Conservation (phyloP, 2,888 invertebrate genomes). For the Polylopha cassiicola region DNA sequence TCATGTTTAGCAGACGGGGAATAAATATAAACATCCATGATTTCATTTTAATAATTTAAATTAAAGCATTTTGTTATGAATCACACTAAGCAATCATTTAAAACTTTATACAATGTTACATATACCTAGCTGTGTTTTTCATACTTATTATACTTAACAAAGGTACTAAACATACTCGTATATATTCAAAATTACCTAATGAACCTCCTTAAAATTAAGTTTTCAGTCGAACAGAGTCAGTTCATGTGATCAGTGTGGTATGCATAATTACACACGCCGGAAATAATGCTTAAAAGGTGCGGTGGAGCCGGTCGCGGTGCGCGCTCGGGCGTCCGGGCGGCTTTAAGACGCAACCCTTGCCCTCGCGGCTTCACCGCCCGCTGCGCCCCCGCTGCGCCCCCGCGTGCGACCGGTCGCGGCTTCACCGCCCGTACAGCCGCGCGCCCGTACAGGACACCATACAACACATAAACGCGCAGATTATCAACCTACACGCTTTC, state of each 20-base stretch:
- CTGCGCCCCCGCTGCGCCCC: no score
- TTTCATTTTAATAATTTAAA: no score
- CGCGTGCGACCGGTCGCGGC: no score
- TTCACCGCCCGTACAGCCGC: constrained; percentile 21
- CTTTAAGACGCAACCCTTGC: constrained; percentile 40
- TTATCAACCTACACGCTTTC: constrained; percentile 45
- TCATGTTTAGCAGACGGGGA: no score
- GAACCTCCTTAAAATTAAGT: constrained; percentile 27
- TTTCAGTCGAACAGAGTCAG: constrained; percentile 27
- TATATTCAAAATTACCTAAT: constrained; percentile 24
- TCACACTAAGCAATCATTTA: no score
- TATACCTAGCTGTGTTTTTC: no score
- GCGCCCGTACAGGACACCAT: constrained; percentile 21
- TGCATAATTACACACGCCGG: constrained; percentile 58
- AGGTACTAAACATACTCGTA: background rate
- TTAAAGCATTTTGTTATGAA: background rate
- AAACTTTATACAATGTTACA: no score
- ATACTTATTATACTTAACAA: constrained; percentile 4
- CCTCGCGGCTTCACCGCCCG: constrained; percentile 25
- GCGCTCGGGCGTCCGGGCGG: no score
- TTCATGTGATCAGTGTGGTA: constrained; percentile 47
- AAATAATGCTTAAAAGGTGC: constrained; percentile 57
- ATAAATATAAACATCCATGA: no score
- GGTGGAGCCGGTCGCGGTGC: constrained; percentile 38
- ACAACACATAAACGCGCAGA: constrained; percentile 34